Conservation (phyloP, 2,113 vertebrate genomes). For the Gymnarchus niloticus region DNA sequence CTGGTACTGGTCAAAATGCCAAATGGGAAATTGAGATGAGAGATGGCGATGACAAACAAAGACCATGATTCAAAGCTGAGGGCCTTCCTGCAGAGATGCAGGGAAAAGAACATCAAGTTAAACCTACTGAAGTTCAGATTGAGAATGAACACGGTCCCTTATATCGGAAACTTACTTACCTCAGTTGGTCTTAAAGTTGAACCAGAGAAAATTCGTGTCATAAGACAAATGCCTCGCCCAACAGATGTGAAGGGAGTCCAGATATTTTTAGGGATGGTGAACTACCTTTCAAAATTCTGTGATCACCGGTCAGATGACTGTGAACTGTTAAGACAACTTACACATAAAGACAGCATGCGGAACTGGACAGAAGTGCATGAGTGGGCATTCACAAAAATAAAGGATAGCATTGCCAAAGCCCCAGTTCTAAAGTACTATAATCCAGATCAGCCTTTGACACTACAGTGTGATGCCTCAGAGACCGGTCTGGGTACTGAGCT, state of each 20-base stretch:
- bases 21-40: too few relatives aligned
- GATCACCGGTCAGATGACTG: neutral
- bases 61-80: neutral
- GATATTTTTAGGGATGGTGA: neutral
- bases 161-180: neutral
- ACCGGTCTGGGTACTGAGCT: conserved; percentile 21
- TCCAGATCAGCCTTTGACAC: too few relatives aligned
- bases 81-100: neutral
- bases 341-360: neutral
- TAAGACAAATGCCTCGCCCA: neutral
- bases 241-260: neutral
- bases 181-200: neutral
- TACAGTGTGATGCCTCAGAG: conserved; percentile 26
- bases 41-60: neutral
- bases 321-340: neutral
- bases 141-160: neutral
- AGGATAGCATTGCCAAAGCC: too few relatives aligned
- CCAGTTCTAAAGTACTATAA: too few relatives aligned
- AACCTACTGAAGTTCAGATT: neutral
- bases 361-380: too few relatives aligned
- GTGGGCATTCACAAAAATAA: too few relatives aligned
- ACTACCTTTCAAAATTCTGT: neutral
- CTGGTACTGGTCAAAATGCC: too few relatives aligned
- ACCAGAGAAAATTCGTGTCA: neutral
- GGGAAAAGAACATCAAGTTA: neutral